Evolutionary conservation across 2,888 invertebrate genomes (phyloP).

Genomic region (Junonia oenone): DNA sequence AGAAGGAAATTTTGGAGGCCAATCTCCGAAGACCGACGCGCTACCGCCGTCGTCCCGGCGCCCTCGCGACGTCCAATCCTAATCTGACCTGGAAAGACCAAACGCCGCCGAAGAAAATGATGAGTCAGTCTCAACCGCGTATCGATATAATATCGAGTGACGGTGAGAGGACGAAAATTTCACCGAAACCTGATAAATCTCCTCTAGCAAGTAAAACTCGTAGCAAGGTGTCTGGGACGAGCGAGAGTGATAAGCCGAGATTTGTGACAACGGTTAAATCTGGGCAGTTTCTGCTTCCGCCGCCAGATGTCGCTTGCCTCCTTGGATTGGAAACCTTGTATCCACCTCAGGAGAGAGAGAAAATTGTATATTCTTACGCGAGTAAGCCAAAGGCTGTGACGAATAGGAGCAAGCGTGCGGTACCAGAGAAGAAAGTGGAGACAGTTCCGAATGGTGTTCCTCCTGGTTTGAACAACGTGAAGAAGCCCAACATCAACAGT

Average conservation of each 20-base stretch:
- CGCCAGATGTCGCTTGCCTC: slow-evolving; percentile 84
- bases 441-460: slow-evolving; percentile 28
- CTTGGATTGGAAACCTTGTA: slow-evolving; percentile 77
- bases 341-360: slow-evolving; percentile 47
- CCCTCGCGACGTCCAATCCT: slow-evolving; percentile 67
- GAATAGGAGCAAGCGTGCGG: slow-evolving; percentile 39
- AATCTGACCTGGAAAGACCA: slow-evolving; percentile 70
- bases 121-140: slow-evolving; percentile 53
- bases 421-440: slow-evolving; percentile 34
- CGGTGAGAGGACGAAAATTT: slow-evolving; percentile 36
- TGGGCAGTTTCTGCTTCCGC: slow-evolving; percentile 88
- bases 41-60: slow-evolving; percentile 45
- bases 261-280: slow-evolving; percentile 90
- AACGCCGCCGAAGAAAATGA: slow-evolving; percentile 33
- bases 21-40: slow-evolving; percentile 55
- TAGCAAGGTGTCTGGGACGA: slow-evolving; percentile 33
- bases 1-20: slow-evolving; percentile 69
- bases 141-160: slow-evolving; percentile 42
- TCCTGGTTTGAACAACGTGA: slow-evolving; percentile 19
- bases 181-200: slow-evolving; percentile 42
- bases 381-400: slow-evolving; percentile 81
- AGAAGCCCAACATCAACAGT: slow-evolving; percentile 20
- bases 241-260: slow-evolving; percentile 69
- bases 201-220: slow-evolving; percentile 39
- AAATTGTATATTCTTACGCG: slow-evolving; percentile 82